A percentile compares a stretch with the other conserved stretches of the same genome.
Conservation (phyloP, 2,797 vertebrate genomes). For the Synaphobranchus kaupii region DNA sequence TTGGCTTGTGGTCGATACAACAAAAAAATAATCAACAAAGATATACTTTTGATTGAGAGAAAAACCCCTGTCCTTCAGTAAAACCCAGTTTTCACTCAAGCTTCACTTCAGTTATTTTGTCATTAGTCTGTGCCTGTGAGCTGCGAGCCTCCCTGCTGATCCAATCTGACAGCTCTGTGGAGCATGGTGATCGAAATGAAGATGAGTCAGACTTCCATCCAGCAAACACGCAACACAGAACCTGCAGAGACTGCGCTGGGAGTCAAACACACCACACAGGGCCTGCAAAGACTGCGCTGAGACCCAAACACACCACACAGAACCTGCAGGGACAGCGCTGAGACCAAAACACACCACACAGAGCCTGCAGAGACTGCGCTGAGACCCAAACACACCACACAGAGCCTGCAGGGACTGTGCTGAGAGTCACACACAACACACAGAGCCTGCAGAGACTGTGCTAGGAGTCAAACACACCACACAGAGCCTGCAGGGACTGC, state of each 20-base stretch:
- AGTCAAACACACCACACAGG: not conserved
- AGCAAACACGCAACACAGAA: constrained; percentile 9
- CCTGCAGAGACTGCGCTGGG: not conserved
- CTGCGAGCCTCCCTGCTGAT: constrained; percentile 24
- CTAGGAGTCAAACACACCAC: too few relatives aligned
- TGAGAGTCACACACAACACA: not conserved
- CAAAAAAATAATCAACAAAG: not conserved
- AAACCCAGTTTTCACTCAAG: constrained; percentile 4
- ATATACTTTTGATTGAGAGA: not conserved
- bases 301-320: not conserved
- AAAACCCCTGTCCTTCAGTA: not conserved
- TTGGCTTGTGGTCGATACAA: not conserved
- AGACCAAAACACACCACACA: too few relatives aligned
- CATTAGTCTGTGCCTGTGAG: constrained; percentile 9
- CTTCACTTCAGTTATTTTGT: constrained; percentile 15
- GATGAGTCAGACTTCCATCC: constrained; percentile 15
- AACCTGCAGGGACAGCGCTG: not conserved
- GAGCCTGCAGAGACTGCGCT: not conserved
- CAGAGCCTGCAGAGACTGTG: not conserved
- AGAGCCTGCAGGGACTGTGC: not conserved
- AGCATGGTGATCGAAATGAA: constrained; percentile 27
- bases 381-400: not conserved
- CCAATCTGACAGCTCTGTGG: constrained; percentile 24
- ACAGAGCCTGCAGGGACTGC: too few relatives aligned
- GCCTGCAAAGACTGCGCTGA: not conserved